Conservation (phyloP, 2,888 invertebrate species). For the Yponomeuta sedellus region DNA sequence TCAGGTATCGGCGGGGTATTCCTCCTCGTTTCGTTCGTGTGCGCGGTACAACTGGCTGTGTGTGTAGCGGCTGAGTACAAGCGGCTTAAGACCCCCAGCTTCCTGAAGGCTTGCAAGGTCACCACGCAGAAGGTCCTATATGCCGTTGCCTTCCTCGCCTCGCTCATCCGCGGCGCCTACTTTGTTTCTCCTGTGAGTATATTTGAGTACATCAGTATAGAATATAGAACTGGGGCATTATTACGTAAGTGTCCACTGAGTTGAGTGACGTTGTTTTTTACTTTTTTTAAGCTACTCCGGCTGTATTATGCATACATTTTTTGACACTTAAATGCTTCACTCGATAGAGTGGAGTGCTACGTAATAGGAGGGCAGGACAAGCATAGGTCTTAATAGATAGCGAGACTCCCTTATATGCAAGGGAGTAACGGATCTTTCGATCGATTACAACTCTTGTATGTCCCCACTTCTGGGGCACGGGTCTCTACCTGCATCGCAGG, state of each 20-base stretch:
- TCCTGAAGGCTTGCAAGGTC: constrained; percentile 87
- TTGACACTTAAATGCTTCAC: too few species aligned
- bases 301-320: too few species aligned
- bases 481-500: too few species aligned
- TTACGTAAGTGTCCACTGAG: too few species aligned
- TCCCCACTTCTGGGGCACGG: too few species aligned
- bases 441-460: too few species aligned
- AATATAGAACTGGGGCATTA: too few species aligned
- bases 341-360: too few species aligned
- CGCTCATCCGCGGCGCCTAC: constrained; percentile 90
- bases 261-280: too few species aligned
- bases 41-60: constrained; percentile 89
- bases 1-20: constrained; percentile 84
- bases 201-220: not conserved
- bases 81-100: constrained; percentile 87
- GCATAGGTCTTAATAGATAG: not conserved
- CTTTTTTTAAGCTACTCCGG: too few species aligned
- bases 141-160: constrained; percentile 90
- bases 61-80: constrained; percentile 90
- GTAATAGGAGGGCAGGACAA: too few species aligned
- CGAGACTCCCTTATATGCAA: not conserved
- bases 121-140: constrained; percentile 94
- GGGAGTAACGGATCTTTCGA: too few species aligned
- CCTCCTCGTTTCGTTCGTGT: constrained; percentile 88
- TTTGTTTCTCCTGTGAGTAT: constrained; percentile 90